These are phyloP conservation scores for Bembecia ichneumoniformis DNA, from an alignment of 2,888 invertebrate genomes.

Conservation along the genomic window DNA sequence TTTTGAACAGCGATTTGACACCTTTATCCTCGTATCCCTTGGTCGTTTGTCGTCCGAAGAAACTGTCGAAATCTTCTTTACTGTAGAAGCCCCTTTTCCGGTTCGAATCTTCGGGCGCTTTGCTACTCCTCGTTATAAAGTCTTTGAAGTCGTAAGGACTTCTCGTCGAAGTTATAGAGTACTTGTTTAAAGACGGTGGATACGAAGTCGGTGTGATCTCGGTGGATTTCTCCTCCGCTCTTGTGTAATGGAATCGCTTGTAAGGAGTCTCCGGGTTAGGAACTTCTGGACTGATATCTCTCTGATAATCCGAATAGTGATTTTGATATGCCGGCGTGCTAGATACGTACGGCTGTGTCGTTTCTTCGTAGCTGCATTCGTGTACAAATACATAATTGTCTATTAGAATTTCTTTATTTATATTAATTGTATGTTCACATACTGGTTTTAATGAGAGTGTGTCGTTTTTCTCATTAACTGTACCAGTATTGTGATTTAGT, in stretches of 20 bases:
- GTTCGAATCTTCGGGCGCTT: conserved; percentile 8
- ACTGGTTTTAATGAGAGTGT: conserved; percentile 40
- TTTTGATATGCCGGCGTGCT: conserved; percentile 41
- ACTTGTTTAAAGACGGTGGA: conserved; percentile 47
- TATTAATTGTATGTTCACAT: conserved; percentile 33
- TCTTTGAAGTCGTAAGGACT: conserved; percentile 72
- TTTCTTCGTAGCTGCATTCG: conserved; percentile 56
- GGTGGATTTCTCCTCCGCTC: conserved; percentile 34
- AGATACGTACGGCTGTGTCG: conserved; percentile 58
- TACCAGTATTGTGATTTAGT: conserved; percentile 33
- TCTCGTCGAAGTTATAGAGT: conserved; percentile 64
- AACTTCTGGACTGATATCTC: conserved; percentile 16
- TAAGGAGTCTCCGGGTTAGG: conserved; percentile 25
- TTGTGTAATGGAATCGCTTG: conserved; percentile 16
- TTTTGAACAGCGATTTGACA: conserved; percentile 51
- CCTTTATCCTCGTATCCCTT: conserved; percentile 61
- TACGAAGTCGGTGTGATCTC: conserved; percentile 25
- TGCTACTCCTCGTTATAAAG: conserved; percentile 47
- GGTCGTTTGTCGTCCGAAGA: conserved; percentile 62
- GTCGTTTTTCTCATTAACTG: conserved; percentile 28
- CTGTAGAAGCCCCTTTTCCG: conserved; percentile 47
- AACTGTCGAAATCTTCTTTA: conserved; percentile 49
- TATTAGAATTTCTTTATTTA: conserved; percentile 36
- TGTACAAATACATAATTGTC: conserved; percentile 20
- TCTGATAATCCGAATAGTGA: conserved; percentile 25